phyloP scores from a whole-genome alignment of 1,140 invertebrate genomes.

The Bicyclus anynana region DNA sequence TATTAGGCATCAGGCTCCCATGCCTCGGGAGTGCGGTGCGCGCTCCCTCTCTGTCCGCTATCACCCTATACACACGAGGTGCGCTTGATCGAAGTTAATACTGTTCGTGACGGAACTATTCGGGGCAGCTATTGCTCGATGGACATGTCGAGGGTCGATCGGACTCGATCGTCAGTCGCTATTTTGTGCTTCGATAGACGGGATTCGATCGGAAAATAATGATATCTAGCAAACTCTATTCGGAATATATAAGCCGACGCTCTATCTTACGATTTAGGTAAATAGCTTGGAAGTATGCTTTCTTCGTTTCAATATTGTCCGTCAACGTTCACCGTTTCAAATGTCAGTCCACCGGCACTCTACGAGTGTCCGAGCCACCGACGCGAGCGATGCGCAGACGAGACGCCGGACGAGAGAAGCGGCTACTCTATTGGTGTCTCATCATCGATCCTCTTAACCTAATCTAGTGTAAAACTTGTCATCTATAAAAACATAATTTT shows the following conservation, averaged over 20 bases:
- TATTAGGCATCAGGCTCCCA: slow-evolving; percentile 70
- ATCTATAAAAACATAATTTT: slow-evolving; percentile 63
- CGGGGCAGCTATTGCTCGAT: slow-evolving; percentile 44
- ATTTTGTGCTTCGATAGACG: slow-evolving; percentile 73
- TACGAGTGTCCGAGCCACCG: slow-evolving; percentile 73
- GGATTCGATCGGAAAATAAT: slow-evolving; percentile 62
- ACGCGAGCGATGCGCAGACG: slow-evolving; percentile 42
- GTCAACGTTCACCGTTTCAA: slow-evolving; percentile 65
- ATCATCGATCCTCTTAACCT: slow-evolving; percentile 76
- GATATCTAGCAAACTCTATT: slow-evolving; percentile 75
- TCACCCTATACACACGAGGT: slow-evolving; percentile 68
- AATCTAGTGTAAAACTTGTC: slow-evolving; percentile 76
- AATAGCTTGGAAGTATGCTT: slow-evolving; percentile 73
- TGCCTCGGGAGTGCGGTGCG: slow-evolving; percentile 44
- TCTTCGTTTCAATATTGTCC: slow-evolving; percentile 71
- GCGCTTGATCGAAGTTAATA: slow-evolving; percentile 70
- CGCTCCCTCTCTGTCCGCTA: slow-evolving; percentile 54
- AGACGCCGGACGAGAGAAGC: slow-evolving; percentile 70
- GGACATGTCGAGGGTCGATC: slow-evolving; percentile 51
- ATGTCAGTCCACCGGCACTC: slow-evolving; percentile 63
- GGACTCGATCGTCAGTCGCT: slow-evolving; percentile 64
- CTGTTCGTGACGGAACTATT: slow-evolving; percentile 62
- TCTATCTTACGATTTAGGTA: slow-evolving; percentile 70
- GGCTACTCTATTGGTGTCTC: slow-evolving; percentile 78
- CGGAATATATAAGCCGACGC: slow-evolving; percentile 74